phyloP scores from a whole-genome alignment of 37 sponge, comb jelly and placozoan genomes.

The Beroe ovata region DNA sequence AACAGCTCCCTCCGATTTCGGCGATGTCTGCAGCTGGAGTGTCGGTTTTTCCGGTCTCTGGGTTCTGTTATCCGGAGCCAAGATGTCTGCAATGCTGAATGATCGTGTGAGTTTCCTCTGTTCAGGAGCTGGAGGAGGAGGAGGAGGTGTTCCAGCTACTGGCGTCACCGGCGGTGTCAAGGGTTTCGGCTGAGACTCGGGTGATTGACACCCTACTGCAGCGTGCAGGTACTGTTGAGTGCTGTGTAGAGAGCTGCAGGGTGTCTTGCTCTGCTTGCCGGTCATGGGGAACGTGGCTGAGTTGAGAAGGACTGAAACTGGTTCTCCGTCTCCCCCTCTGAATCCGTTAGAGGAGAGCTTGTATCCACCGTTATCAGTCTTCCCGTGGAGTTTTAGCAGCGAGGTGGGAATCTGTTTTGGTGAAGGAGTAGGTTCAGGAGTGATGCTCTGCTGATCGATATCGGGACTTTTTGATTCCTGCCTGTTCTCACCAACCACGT shows the following conservation, averaged over 20 bases:
- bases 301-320: conserved; percentile 63
- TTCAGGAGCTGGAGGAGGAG: neutral
- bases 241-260: too few relatives aligned
- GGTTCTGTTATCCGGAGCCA: neutral
- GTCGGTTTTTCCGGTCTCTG: neutral
- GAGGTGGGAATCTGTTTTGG: neutral
- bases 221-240: neutral
- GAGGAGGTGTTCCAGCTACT: neutral
- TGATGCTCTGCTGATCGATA: neutral
- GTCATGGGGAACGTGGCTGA: neutral
- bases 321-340: conserved; percentile 12
- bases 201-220: neutral
- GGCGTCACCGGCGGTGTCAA: conserved; percentile 59
- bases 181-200: conserved; percentile 26
- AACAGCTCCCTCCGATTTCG: neutral
- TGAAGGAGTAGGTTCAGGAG: conserved; percentile 32
- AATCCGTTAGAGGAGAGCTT: conserved; percentile 38
- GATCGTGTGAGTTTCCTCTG: conserved; percentile 8
- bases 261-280: neutral
- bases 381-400: conserved; percentile 21
- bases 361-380: neutral
- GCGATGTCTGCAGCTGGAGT: conserved; percentile 29
- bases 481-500: conserved; percentile 27
- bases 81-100: conserved; percentile 46
- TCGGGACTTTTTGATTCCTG: neutral